phyloP scores from a whole-genome alignment of 2,888 invertebrate species.

The Eupithecia dodoneata region DNA sequence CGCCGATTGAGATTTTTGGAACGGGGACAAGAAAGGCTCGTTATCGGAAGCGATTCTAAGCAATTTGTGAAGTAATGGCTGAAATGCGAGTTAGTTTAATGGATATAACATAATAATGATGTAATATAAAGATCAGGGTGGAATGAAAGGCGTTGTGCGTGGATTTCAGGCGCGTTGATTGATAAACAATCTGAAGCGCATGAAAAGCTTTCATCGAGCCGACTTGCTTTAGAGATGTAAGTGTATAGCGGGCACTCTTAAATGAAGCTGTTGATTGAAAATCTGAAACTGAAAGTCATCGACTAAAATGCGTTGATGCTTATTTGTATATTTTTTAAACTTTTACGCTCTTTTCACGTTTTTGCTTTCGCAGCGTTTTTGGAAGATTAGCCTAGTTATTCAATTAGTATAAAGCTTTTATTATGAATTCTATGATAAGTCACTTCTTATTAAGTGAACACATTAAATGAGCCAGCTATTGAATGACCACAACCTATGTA shows the following conservation, averaged over 20 bases:
- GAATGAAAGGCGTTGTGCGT: background rate
- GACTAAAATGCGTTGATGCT: background rate
- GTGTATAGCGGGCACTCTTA: background rate
- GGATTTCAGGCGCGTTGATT: conserved; percentile 7
- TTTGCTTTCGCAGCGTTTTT: background rate
- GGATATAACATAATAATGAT: background rate
- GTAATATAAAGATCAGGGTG: conserved; percentile 9
- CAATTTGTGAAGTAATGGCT: conserved; percentile 22
- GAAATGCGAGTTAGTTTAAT: conserved; percentile 26
- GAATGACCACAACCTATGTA: too few relatives aligned
- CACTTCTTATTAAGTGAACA: too few relatives aligned
- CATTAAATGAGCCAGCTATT: too few relatives aligned
- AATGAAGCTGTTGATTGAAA: conserved; percentile 22
- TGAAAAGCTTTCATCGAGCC: conserved; percentile 19
- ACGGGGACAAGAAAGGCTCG: conserved; percentile 26
- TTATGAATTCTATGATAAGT: too few relatives aligned
- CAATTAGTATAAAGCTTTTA: background rate
- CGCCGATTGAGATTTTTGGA: conserved; percentile 29
- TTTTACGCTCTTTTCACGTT: accelerated
- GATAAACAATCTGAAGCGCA: background rate
- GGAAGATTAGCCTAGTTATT: background rate
- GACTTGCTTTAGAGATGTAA: conserved; percentile 8
- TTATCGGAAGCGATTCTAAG: conserved; percentile 30
- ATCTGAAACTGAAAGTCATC: background rate
- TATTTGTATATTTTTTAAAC: background rate